Conservation (phyloP, 2,113 vertebrate genomes). For the Odontophorus gujanensis region DNA sequence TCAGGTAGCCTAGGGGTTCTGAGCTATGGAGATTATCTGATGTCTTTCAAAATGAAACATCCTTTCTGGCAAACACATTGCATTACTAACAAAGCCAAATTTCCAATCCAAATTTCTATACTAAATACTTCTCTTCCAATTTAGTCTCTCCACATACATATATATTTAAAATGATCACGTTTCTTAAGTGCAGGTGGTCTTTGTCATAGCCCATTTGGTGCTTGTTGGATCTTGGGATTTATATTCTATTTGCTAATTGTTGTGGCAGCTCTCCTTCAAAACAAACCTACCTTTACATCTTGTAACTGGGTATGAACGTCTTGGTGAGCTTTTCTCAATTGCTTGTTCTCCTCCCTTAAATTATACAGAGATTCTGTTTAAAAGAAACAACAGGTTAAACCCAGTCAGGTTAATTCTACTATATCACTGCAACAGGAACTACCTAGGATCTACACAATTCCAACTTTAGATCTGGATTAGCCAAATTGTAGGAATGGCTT, state of each 20-base stretch:
- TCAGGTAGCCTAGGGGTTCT: background rate
- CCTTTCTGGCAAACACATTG: background rate
- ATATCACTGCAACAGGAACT: background rate
- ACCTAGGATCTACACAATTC: background rate
- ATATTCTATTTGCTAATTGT: background rate
- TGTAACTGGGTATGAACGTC: constrained; percentile 94
- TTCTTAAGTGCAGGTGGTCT: background rate
- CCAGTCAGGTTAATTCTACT: background rate
- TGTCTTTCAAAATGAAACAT: background rate
- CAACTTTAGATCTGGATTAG: background rate
- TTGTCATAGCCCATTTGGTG: background rate
- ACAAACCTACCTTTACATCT: constrained; percentile 88
- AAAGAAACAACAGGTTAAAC: constrained; percentile 26
- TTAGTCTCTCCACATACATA: background rate
- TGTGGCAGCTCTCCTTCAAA: background rate
- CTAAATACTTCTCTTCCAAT: background rate
- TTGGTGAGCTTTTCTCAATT: constrained; percentile 93
- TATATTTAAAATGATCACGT: background rate
- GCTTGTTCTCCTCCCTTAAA: constrained; percentile 93
- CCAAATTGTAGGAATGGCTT: background rate
- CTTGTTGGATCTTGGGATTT: background rate
- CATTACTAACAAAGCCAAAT: background rate
- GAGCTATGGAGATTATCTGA: background rate
- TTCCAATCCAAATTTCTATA: background rate
- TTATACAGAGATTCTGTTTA: constrained; percentile 88